Evolutionary conservation across 2,888 invertebrate genomes (phyloP).

Genomic region (Drosophila histrio): DNA sequence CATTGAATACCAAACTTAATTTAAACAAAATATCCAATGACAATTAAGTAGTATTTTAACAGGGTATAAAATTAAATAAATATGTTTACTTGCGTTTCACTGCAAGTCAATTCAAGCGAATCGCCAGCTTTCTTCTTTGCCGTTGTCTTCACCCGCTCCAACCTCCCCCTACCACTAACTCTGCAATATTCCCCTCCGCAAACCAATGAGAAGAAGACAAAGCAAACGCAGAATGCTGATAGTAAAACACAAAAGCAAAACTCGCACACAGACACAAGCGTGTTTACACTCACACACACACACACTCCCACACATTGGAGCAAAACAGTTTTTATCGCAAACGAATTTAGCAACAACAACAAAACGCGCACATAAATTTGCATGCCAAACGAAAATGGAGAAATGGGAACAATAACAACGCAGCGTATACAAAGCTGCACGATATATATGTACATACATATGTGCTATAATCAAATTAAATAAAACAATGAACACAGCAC

Average conservation of each 20-base stretch:
- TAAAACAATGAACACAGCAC: conserved; percentile 24
- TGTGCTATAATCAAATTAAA: conserved; percentile 26
- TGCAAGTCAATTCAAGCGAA: conserved; percentile 64
- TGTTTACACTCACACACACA: conserved; percentile 2
- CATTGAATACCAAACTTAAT: neutral
- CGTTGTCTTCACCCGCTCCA: conserved; percentile 6
- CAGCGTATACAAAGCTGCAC: conserved; percentile 9
- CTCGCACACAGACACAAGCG: conserved; percentile 40
- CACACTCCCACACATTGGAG: conserved; percentile 2
- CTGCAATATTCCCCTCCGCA: neutral
- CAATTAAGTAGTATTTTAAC: neutral
- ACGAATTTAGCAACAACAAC: conserved; percentile 30
- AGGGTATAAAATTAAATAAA: conserved; percentile 42
- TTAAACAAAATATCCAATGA: neutral
- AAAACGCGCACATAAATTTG: conserved; percentile 51
- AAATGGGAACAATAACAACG: conserved; percentile 42
- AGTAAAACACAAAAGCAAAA: conserved; percentile 60
- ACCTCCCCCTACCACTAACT: neutral
- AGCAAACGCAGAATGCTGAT: conserved; percentile 66
- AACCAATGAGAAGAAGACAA: conserved; percentile 39
- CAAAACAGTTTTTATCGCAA: conserved; percentile 33
- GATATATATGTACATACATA: neutral
- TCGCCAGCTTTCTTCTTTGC: conserved; percentile 61
- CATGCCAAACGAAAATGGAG: conserved; percentile 49
- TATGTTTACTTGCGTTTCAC: conserved; percentile 36